These are phyloP conservation scores for Telmatherina bonti DNA, from an alignment of 2,797 vertebrate species.

Conservation along the genomic window DNA sequence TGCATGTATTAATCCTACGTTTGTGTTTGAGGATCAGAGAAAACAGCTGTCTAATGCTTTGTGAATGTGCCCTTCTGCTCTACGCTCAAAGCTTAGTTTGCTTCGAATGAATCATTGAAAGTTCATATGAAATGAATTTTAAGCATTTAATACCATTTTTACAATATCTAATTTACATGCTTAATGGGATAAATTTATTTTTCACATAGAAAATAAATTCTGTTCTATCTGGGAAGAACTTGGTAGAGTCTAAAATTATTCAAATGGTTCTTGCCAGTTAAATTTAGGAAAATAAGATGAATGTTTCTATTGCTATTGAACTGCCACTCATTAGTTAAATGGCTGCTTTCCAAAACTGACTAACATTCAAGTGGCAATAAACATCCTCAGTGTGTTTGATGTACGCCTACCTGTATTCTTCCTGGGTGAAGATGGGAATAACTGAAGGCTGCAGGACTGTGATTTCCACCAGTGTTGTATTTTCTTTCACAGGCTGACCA, in stretches of 20 bases:
- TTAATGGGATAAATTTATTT: constrained; percentile 7
- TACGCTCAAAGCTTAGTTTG: neutral
- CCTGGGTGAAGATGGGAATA: constrained; percentile 95
- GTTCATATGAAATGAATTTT: neutral
- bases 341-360: neutral
- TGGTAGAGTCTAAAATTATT: neutral
- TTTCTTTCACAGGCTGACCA: constrained; percentile 91
- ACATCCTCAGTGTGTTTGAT: neutral
- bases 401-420: constrained; percentile 92
- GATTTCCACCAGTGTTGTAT: constrained; percentile 90
- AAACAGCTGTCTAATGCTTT: neutral
- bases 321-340: neutral
- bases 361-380: neutral
- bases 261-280: neutral
- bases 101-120: constrained; percentile 15
- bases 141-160: constrained; percentile 3
- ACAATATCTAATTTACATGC: constrained; percentile 15
- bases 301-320: constrained; percentile 2
- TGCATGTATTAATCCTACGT: neutral
- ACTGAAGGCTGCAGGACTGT: constrained; percentile 94
- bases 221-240: neutral
- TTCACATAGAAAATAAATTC: constrained; percentile 22
- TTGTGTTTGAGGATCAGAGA: neutral
- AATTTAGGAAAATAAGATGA: constrained; percentile 21
- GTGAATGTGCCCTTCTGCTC: neutral